Percentiles rank a stretch among this genome's conserved stretches.
Evolutionary conservation across 2,113 vertebrate species (phyloP).

Genomic region (Trogon melanurus): DNA sequence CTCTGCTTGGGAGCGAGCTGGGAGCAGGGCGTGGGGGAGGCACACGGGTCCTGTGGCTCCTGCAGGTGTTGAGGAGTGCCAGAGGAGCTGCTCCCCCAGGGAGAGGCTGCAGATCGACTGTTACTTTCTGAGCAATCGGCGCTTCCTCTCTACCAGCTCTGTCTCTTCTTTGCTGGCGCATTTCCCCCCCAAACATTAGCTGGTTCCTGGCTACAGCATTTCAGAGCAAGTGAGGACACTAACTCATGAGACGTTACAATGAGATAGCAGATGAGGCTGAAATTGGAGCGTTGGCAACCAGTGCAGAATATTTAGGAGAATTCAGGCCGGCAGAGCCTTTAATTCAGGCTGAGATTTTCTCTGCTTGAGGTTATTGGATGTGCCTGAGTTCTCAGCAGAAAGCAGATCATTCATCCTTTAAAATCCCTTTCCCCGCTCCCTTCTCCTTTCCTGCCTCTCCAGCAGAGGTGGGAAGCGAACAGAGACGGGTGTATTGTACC

Average conservation of each 20-base stretch:
- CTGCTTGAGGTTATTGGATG: slow-evolving; percentile 56
- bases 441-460: neutral
- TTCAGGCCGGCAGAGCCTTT: slow-evolving; percentile 52
- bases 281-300: slow-evolving; percentile 4
- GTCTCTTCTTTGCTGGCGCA: neutral
- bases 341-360: slow-evolving; percentile 60
- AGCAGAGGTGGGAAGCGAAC: neutral
- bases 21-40: accelerated
- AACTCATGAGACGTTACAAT: neutral
- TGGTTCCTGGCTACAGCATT: neutral
- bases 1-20: neutral
- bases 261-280: slow-evolving; percentile 3
- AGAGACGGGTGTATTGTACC: neutral
- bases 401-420: slow-evolving; percentile 37
- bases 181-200: neutral
- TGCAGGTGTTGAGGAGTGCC: neutral
- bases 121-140: neutral
- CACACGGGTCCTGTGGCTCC: neutral
- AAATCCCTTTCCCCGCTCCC: neutral
- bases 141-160: accelerated
- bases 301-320: slow-evolving; percentile 16
- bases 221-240: slow-evolving; percentile 41
- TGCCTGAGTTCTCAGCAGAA: slow-evolving; percentile 47
- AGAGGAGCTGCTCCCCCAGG: neutral
- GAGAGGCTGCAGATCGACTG: neutral